These are phyloP conservation scores for Tupaia chinensis DNA, from an alignment of 2,113 vertebrate genomes.

Conservation along the genomic window DNA sequence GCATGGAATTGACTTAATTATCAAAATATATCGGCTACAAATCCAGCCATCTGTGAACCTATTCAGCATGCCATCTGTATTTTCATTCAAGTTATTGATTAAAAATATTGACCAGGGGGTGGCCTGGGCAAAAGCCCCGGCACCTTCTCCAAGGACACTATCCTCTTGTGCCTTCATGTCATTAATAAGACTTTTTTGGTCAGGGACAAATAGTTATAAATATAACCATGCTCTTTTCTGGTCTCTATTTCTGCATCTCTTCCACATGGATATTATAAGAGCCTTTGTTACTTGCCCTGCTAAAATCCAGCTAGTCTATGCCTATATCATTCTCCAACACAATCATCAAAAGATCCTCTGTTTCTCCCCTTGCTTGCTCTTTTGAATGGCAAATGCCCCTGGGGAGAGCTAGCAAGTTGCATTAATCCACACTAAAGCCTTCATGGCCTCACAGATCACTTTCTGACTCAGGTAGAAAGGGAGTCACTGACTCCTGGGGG, in stretches of 20 bases:
- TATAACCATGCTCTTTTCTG: conserved; percentile 22
- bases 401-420: background rate
- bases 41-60: background rate
- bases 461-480: background rate
- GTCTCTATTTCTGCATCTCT: background rate
- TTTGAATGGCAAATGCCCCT: background rate
- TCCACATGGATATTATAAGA: background rate
- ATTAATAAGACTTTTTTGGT: background rate
- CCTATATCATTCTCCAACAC: background rate
- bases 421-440: background rate
- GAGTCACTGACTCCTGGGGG: background rate
- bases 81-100: conserved; percentile 48
- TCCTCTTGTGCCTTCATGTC: background rate
- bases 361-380: background rate
- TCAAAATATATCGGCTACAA: background rate
- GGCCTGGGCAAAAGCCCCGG: background rate
- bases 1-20: background rate
- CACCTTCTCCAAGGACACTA: background rate
- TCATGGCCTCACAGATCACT: background rate
- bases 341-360: background rate
- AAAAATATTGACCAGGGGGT: conserved; percentile 23
- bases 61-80: background rate
- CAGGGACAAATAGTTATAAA: conserved; percentile 30
- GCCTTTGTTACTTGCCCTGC: background rate
- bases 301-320: background rate